Evolutionary conservation across 2,113 vertebrate genomes (phyloP), one percentile per base, ranked within the genome.

Genomic region (Rhinoderma darwinii): DNA sequence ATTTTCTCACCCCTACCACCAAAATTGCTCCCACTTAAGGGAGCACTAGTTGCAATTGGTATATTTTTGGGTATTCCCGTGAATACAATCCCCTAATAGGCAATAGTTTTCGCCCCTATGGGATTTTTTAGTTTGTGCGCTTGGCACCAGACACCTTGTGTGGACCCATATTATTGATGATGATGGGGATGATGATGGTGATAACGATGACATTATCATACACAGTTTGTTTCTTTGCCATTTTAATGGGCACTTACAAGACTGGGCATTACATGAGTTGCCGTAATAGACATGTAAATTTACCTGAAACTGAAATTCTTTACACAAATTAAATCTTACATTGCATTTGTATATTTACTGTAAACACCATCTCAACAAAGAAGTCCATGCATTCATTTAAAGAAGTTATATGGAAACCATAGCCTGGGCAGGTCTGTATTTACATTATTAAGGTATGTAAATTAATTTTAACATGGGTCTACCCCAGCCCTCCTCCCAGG

Each of bases 281-380:
- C 25, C 61, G 2, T n/a, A 39, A 81, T 61, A 41, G 79, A 30
- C 22, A 61, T 82, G 37, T 6, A 44, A 82, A 82, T 82, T 63
- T 27, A 82, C 25, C 59, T 27, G 79, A 82, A 66, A 82, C 79
- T n/a, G 25, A 5, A 59, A n/a, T 56, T 32, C 15, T 63, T 63
- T 2, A 2, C 12, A 66, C 39, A 59, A 61, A 66, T 25, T 18
- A 5, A 43, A 30, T 63, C 37, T 59, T 25, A 39, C n/a, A 63
- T 59, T 66, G 6, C 25, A 18, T 27, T 11, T 39, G 54, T 44
- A 30, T 63, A 82, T 82, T 82, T 43, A 66, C 51, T 44, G 37
- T 82, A 82, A 82, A 82, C 79, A 82, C 7, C 1, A 20, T n/a
- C 39, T 43, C 5, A n/a, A 66, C 41, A 82, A 82, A 66, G 56